Base-by-base conservation (phyloP, 2,888 invertebrate species). In the Zygothrica quintamaculata region DNA sequence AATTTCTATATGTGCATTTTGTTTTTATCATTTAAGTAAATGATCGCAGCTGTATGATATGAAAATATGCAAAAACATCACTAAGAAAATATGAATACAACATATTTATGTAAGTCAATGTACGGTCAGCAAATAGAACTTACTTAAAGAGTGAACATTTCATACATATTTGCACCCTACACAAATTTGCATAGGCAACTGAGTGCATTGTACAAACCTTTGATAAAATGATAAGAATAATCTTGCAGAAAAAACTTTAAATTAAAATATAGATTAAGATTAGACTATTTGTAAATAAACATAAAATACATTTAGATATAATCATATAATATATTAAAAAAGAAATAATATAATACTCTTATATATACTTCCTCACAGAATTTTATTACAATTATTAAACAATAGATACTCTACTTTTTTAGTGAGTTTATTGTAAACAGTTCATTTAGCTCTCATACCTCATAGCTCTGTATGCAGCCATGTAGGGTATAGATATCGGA, bases 1-100 rank as follows among this genome's bases (percentile, higher is more conserved):
- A 73, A 70, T 16, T 15, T 33, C 15, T 34, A n/a, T 26, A 42
- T 11, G 37, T 29, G 34, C 8, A 25, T 55, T 48, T 56, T 72
- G 25, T 55, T 48, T 56, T 72, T 72, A 72, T 72, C 65, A 71
- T 53, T 67, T 50, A 64, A 67, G 56, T 62, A 64, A 60, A 57
- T 44, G 50, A 9, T 56, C 74, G 55, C 77, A 77, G 65, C 74
- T 75, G 68, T 48, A 33, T 50, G 56, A 43, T 58, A 42, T 48
- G 29, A 44, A 50, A 34, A 15, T 65, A 72, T 72, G 73, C 73
- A 76, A 72, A 74, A 76, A 65, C 33, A 55, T 46, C 55, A 39
- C 11, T 1, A 25, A 42, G 3, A 6, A 9, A 42, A 22, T n/a
- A n/a, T n/a, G n/a, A n/a, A n/a, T n/a, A n/a, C n/a, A 37, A 40